These are phyloP conservation scores for Tetraneura akinire DNA, from an alignment of 1,140 invertebrate genomes.

Conservation along the genomic window DNA sequence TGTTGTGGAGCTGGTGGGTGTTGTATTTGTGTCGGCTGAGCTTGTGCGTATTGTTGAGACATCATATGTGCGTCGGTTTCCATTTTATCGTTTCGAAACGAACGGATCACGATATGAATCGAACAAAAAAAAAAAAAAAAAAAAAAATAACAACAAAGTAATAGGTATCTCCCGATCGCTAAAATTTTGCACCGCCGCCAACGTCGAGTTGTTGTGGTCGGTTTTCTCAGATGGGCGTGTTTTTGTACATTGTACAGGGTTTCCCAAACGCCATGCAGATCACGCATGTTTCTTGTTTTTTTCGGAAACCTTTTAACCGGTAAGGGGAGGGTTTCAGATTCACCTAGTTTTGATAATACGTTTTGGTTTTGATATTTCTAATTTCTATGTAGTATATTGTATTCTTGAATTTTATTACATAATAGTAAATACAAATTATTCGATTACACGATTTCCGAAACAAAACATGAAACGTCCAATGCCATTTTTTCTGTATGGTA, in stretches of 20 bases:
- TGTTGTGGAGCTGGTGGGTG: conserved; percentile 41
- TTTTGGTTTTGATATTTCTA: no score
- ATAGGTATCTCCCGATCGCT: neutral
- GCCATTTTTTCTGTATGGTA: no score
- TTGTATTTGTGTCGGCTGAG: conserved; percentile 36
- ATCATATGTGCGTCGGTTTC: conserved; percentile 47
- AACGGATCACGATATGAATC: neutral
- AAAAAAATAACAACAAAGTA: conserved; percentile 25
- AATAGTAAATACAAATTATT: no score
- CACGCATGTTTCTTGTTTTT: conserved; percentile 13
- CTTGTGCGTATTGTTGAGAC: conserved; percentile 36
- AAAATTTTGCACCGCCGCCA: conserved; percentile 28
- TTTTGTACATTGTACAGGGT: conserved; percentile 19
- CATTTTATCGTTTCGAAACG: conserved; percentile 7
- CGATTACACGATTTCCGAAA: no score
- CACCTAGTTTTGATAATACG: neutral
- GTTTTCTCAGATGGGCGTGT: conserved; percentile 30
- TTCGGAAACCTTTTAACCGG: neutral
- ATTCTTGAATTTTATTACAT: no score
- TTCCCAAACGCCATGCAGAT: conserved; percentile 3
- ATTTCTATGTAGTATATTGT: no score
- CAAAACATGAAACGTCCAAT: no score
- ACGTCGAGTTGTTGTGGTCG: conserved; percentile 21
- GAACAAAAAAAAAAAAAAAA: neutral
- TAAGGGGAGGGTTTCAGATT: neutral